A percentile compares a stretch with the other conserved stretches of the same genome.
Conservation (phyloP, 2,113 vertebrate species). For the Eleginops maclovinus region DNA sequence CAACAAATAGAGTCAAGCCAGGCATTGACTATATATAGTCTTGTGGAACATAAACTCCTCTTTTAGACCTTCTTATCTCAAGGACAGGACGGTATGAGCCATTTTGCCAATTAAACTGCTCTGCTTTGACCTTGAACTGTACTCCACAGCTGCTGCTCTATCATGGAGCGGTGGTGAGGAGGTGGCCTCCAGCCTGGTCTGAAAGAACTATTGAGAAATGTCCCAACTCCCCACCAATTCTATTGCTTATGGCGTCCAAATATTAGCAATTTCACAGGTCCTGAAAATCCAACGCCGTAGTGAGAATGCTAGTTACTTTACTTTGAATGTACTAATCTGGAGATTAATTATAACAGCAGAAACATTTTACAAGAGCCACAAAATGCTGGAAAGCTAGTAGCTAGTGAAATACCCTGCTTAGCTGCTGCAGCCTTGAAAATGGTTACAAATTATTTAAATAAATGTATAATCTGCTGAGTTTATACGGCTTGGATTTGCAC, state of each 20-base stretch:
- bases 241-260: background rate
- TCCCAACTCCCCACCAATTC: constrained; percentile 4
- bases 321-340: background rate
- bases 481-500: background rate
- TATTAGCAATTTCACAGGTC: background rate
- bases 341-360: constrained; percentile 16
- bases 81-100: constrained; percentile 79
- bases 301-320: background rate
- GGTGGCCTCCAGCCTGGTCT: constrained; percentile 65
- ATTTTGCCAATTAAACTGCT: constrained; percentile 74
- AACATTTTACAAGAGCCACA: constrained; percentile 20
- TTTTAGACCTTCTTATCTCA: constrained; percentile 81
- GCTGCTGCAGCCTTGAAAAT: background rate
- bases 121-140: constrained; percentile 79
- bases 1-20: constrained; percentile 52
- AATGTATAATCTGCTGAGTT: background rate
- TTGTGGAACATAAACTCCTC: constrained; percentile 70
- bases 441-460: background rate
- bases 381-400: constrained; percentile 9
- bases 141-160: constrained; percentile 79
- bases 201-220: constrained; percentile 30
- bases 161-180: constrained; percentile 56
- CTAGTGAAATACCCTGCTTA: constrained; percentile 23
- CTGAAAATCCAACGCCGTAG: constrained; percentile 12
- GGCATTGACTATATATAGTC: constrained; percentile 74